These are phyloP conservation scores for Chrysochloris asiatica DNA, from an alignment of 2,113 vertebrate species.

Conservation along the genomic window DNA sequence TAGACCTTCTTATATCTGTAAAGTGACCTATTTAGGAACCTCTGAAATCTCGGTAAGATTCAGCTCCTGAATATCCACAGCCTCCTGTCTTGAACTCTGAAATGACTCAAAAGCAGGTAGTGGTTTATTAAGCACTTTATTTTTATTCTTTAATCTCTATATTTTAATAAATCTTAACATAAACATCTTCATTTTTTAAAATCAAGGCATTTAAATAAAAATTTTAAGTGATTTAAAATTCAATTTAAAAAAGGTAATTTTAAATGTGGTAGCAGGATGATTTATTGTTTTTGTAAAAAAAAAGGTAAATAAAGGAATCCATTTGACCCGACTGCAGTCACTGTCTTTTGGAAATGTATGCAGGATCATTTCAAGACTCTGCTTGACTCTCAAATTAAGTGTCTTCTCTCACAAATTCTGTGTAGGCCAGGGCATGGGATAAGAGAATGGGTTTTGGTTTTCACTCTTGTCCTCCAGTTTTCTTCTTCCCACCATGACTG, in stretches of 20 bases:
- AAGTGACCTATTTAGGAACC: not conserved
- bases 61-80: not conserved
- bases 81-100: not conserved
- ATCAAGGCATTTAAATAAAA: not conserved
- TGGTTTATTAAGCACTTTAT: constrained; percentile 17
- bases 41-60: not conserved
- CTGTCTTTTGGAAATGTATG: not conserved
- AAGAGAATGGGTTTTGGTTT: not conserved
- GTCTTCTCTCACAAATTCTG: not conserved
- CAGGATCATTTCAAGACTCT: not conserved
- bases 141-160: not conserved
- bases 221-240: constrained; percentile 1
- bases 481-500: no score
- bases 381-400: not conserved
- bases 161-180: constrained; percentile 13
- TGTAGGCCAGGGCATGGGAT: not conserved
- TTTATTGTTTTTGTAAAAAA: not conserved
- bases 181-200: not conserved
- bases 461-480: not conserved
- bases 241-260: not conserved
- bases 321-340: not conserved
- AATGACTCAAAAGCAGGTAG: not conserved
- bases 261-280: not conserved
- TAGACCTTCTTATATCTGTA: constrained; percentile 2
- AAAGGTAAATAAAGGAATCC: not conserved